phyloP scores from a whole-genome alignment of 2,113 vertebrate species.

The Ceyx cyanopectus region DNA sequence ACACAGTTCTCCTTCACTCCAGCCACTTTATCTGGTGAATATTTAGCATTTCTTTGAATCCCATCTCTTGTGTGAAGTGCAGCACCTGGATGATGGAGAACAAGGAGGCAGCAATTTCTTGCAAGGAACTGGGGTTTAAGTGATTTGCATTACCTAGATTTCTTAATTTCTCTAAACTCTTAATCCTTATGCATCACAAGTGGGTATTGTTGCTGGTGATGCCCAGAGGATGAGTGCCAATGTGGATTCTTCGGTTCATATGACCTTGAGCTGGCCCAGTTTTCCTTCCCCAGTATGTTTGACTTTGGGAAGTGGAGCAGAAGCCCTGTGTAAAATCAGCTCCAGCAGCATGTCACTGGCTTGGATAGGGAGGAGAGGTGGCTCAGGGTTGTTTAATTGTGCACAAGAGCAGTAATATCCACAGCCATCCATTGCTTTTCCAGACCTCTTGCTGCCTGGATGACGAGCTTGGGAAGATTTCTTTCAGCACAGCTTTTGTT shows the following conservation, averaged over 20 bases:
- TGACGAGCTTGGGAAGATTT: not conserved
- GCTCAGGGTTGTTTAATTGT: not conserved
- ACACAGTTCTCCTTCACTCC: not conserved
- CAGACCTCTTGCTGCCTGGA: not conserved
- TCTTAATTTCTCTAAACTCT: not conserved
- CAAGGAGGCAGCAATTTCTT: not conserved
- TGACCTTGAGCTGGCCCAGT: conserved; percentile 13
- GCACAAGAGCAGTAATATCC: not conserved
- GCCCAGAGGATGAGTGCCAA: accelerated
- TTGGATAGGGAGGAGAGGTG: not conserved
- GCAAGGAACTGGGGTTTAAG: not conserved
- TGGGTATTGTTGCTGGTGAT: not conserved
- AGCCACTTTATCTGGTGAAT: not conserved
- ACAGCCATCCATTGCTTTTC: not conserved
- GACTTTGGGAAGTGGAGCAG: conserved; percentile 16
- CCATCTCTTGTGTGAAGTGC: not conserved
- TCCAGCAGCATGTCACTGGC: not conserved
- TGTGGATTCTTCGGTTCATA: not conserved
- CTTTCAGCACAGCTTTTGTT: not conserved
- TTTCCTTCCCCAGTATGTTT: conserved; percentile 10
- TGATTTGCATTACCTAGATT: not conserved
- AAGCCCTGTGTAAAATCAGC: not conserved
- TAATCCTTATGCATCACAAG: not conserved
- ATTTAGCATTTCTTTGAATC: not conserved
- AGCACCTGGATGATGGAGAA: not conserved